Evolutionary conservation across 2,797 vertebrate species (phyloP).

Genomic region (Nasua narica): DNA sequence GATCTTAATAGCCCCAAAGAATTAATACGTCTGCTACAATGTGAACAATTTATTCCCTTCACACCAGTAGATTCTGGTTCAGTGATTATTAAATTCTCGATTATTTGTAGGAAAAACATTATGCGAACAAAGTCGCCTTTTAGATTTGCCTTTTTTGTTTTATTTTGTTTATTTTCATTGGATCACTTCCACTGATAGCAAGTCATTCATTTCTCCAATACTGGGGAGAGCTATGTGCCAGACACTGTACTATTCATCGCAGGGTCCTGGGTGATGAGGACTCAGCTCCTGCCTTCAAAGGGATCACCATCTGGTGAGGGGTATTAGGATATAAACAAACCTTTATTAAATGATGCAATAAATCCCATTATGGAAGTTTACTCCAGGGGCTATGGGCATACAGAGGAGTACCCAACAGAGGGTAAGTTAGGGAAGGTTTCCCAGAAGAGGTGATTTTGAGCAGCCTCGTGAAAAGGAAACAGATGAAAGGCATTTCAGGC

Average conservation of each 20-base stretch:
- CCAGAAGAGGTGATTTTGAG: not conserved
- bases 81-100: slow-evolving; percentile 69
- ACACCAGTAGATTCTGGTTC: slow-evolving; percentile 69
- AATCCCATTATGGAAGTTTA: slow-evolving; percentile 27
- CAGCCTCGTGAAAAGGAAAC: not conserved
- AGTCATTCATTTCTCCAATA: slow-evolving; percentile 45
- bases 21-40: slow-evolving; percentile 71
- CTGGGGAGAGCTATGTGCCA: not conserved
- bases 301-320: slow-evolving; percentile 36
- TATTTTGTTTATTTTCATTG: slow-evolving; percentile 70
- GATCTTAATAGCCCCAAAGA: slow-evolving; percentile 64
- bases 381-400: not conserved
- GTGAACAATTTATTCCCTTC: slow-evolving; percentile 68
- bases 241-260: slow-evolving; percentile 30
- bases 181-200: not conserved
- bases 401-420: not conserved
- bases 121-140: slow-evolving; percentile 64
- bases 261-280: not conserved
- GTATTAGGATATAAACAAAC: slow-evolving; percentile 34
- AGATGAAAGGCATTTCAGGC: not conserved
- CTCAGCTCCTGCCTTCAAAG: slow-evolving; percentile 37
- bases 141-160: slow-evolving; percentile 52
- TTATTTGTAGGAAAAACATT: slow-evolving; percentile 74
- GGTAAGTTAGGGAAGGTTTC: not conserved
- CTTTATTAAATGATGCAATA: slow-evolving; percentile 33